Evolutionary conservation across 1,140 invertebrate species (phyloP).

Genomic region (Diabrotica undecimpunctata): DNA sequence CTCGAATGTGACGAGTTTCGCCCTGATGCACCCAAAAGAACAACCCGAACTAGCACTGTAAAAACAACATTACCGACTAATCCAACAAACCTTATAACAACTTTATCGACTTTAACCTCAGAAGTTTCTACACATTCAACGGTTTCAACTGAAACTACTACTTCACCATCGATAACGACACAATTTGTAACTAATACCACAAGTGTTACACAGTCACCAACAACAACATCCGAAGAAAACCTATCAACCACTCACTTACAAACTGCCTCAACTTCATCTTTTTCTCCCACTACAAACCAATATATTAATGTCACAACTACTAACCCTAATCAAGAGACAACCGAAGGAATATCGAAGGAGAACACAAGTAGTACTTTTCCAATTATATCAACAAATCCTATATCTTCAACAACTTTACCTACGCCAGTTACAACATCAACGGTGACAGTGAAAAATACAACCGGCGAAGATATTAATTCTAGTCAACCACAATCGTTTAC

Average conservation of each 20-base stretch:
- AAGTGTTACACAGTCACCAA: too few species aligned
- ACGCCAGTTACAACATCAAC: not conserved
- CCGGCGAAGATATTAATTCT: not conserved
- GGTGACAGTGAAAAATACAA: not conserved
- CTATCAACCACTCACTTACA: too few species aligned
- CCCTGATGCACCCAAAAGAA: not conserved
- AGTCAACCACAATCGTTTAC: too few species aligned
- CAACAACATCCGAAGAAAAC: too few species aligned
- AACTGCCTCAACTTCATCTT: too few species aligned
- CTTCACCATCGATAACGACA: too few species aligned
- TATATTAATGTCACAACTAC: not conserved
- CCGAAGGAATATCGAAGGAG: too few species aligned
- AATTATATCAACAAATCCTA: not conserved
- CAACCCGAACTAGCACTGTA: not conserved
- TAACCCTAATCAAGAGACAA: not conserved
- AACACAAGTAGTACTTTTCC: not conserved
- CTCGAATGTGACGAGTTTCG: conserved; percentile 8
- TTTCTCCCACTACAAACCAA: not conserved
- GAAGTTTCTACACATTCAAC: not conserved
- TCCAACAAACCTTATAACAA: too few species aligned
- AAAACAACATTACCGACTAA: not conserved
- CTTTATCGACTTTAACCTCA: not conserved
- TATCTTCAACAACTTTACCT: not conserved
- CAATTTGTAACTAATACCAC: too few species aligned
- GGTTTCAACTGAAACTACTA: too few species aligned